Evolutionary conservation across 2,113 vertebrate genomes (phyloP).

Genomic region (Phyllostomus discolor): DNA sequence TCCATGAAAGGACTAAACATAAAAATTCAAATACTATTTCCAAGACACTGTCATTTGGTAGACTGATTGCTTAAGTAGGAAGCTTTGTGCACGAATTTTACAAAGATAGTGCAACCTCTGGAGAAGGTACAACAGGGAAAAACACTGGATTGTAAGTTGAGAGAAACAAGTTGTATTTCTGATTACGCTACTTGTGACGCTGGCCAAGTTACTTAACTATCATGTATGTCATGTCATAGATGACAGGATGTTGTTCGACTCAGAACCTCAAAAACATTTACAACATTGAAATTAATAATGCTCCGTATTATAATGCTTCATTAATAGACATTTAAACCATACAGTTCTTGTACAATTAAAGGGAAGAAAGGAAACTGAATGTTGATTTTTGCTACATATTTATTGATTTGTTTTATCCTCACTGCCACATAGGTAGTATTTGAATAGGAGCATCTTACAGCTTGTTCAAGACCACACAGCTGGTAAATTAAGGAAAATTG

Average conservation of each 20-base stretch:
- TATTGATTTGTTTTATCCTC: neutral
- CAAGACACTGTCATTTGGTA: neutral
- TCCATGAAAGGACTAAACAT: neutral
- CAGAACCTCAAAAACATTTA: neutral
- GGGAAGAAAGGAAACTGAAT: neutral
- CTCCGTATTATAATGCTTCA: neutral
- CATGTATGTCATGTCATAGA: neutral
- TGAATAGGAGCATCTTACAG: neutral
- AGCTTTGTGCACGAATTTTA: neutral
- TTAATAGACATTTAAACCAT: neutral
- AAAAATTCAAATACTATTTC: neutral
- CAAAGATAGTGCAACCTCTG: neutral
- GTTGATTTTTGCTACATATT: neutral
- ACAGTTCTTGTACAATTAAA: neutral
- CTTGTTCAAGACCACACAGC: neutral
- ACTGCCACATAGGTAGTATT: neutral
- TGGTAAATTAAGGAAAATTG: neutral
- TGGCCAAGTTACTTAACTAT: neutral
- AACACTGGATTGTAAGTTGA: neutral
- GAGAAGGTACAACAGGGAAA: neutral
- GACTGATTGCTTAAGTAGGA: neutral
- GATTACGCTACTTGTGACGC: neutral
- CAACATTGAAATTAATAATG: neutral
- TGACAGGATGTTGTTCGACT: neutral
- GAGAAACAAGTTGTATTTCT: slow-evolving; percentile 13